Evolutionary conservation across 1,140 invertebrate genomes (phyloP), one percentile per base, ranked within the genome.

Genomic region (Laupala kohalensis): DNA sequence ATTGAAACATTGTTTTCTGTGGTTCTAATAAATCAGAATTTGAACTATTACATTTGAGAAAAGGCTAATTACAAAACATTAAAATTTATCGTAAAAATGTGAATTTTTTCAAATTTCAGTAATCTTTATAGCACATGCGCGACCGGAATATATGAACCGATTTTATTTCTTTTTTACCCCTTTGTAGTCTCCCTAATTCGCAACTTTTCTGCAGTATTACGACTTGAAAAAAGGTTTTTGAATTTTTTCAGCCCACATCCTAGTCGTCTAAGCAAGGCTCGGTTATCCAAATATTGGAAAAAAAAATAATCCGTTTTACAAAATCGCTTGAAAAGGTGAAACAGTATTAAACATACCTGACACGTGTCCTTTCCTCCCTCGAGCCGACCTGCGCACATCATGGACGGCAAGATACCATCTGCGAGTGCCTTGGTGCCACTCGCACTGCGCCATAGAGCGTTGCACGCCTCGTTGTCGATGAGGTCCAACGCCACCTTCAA

Each of bases 351-450:
- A 75, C 70, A 74, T 80, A 90, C 89, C 83, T 90, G 88, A 75
- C 90, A 92, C 0, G 90, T 89, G 74, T 91, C 90, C 72, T 86
- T 87, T 3, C 88, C 88, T 0, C 85, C 83, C 69, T 83, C 83
- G 25, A 79, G 79, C 73, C 81, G 80, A 23, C 90, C 90, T 15
- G 89, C 90, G 77, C 90, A 92, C n/a, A 92, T 76, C 72, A 81
- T 82, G 0, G 80, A 77, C 1, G 78, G 74, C 15, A 81, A 62
- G 23, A 86, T 82, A 0, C 85, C 85, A 15, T 73, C 65, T 2
- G 69, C 71, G 77, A 83, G 74, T 72, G 75, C 74, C 72, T 79
- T 30, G 81, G 81, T 79, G 77, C 81, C 78, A 71, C 76, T 76
- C 78, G 84, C 76, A 37, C 75, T 76, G 73, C 72, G 63, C 27